Evolutionary conservation across 2,113 vertebrate genomes (phyloP).

Genomic region (Ceyx cyanopectus): DNA sequence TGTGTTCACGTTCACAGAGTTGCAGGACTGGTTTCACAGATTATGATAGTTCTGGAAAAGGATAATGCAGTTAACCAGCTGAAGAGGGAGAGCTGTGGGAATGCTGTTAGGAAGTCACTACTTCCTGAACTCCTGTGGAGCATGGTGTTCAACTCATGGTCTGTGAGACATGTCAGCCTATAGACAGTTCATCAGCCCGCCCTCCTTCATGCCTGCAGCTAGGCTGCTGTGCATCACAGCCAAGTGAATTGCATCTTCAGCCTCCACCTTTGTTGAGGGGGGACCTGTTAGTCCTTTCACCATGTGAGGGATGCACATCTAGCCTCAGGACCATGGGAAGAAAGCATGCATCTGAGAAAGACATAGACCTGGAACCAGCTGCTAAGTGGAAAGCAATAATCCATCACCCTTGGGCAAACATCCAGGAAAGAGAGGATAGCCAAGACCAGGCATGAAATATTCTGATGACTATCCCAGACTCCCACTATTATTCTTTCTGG

Average conservation of each 20-base stretch:
- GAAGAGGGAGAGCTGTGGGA: neutral
- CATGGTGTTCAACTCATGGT: accelerated
- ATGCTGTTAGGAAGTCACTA: neutral
- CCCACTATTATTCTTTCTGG: neutral
- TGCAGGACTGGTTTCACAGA: neutral
- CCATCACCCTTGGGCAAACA: neutral
- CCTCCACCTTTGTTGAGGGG: neutral
- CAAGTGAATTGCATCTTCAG: neutral
- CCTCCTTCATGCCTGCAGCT: neutral
- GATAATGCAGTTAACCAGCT: neutral
- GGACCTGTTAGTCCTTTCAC: neutral
- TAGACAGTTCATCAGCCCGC: neutral
- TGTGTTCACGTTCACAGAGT: neutral
- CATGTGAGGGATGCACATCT: neutral
- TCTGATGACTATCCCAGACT: neutral
- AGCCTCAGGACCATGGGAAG: neutral
- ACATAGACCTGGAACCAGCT: neutral
- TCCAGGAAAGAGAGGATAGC: neutral
- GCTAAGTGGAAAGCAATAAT: neutral
- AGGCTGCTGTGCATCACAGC: neutral
- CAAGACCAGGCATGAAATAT: neutral
- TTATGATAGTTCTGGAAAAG: neutral
- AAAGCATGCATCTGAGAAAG: neutral
- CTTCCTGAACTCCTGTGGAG: neutral
- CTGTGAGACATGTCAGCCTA: neutral